Conservation (phyloP, 2,113 vertebrate species). For the Oxyruncus cristatus region DNA sequence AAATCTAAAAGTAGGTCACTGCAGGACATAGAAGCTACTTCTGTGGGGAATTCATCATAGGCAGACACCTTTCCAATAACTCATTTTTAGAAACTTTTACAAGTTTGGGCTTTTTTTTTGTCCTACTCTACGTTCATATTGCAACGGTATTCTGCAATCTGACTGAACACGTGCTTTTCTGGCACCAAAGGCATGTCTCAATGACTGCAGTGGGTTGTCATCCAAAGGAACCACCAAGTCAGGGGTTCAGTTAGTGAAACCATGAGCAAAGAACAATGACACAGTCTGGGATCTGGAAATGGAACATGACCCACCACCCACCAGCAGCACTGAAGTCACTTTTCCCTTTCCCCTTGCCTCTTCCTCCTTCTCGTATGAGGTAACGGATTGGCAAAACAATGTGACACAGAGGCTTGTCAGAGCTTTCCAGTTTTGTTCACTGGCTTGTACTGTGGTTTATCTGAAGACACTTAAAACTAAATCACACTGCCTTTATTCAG, state of each 20-base stretch:
- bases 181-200: not conserved
- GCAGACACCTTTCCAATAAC: not conserved
- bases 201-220: rapidly evolving
- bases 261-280: not conserved
- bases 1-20: not conserved
- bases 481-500: not conserved
- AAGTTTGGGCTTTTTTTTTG: not conserved
- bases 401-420: not conserved
- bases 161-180: not conserved
- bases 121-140: not conserved
- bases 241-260: not conserved
- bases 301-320: not conserved
- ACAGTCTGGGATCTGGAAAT: not conserved
- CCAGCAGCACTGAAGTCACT: not conserved
- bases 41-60: not conserved
- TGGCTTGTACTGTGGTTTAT: not conserved
- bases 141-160: not conserved
- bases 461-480: not conserved
- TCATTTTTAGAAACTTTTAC: not conserved
- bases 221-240: not conserved
- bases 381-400: not conserved
- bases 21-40: not conserved
- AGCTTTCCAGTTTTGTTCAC: not conserved
- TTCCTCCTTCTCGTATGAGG: not conserved
- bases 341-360: not conserved